phyloP scores from a whole-genome alignment of 1,140 invertebrate genomes.

The Aphis craccivora region DNA sequence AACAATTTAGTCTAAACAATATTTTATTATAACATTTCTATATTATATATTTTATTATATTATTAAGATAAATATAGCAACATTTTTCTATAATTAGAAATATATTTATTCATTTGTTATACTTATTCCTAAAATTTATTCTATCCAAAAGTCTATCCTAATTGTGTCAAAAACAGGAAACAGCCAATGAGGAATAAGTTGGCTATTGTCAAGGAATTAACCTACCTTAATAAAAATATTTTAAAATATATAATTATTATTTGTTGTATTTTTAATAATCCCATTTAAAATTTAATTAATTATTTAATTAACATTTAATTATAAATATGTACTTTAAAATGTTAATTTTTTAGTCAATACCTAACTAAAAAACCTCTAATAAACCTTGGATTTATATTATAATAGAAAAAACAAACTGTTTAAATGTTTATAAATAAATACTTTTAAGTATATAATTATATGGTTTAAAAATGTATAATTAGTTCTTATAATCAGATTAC shows the following conservation, averaged over 20 bases:
- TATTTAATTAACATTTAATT: no score
- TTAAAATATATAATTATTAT: not conserved
- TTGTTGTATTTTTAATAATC: not conserved
- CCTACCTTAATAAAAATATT: not conserved
- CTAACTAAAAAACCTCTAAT: no score
- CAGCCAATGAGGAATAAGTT: not conserved
- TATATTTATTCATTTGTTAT: not conserved
- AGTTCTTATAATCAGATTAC: no score
- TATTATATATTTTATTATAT: not conserved
- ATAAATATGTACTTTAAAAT: no score
- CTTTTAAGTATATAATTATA: no score
- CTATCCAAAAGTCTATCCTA: not conserved
- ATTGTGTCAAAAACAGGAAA: not conserved
- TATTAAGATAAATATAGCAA: not conserved
- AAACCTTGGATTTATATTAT: no score
- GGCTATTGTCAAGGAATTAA: not conserved
- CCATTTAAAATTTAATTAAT: no score
- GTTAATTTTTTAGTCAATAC: no score
- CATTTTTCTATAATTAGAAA: not conserved
- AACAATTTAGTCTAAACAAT: conserved; percentile 32
- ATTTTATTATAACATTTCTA: not conserved
- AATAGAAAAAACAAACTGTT: no score
- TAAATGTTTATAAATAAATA: no score
- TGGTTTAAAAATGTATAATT: no score
- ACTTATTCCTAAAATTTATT: not conserved